Evolutionary conservation across 2,113 vertebrate species (phyloP).

Genomic region (Campylomormyrus tamandua): DNA sequence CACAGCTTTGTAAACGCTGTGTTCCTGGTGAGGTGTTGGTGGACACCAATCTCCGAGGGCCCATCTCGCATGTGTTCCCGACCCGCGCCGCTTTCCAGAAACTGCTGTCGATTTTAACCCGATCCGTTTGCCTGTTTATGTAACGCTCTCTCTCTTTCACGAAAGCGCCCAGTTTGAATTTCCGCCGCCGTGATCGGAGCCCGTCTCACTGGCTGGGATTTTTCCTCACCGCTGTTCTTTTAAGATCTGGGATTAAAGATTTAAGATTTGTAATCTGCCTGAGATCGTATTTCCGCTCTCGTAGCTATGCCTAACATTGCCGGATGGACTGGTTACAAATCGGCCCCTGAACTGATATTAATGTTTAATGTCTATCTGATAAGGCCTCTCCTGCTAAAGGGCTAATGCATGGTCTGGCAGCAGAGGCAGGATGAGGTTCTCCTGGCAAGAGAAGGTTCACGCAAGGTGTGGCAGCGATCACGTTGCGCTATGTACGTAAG

Average conservation of each 20-base stretch:
- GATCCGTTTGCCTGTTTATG: not conserved
- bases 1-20: too few relatives aligned
- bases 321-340: conserved; percentile 12
- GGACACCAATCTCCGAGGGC: not conserved
- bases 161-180: not conserved
- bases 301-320: not conserved
- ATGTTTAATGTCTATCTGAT: conserved; percentile 35
- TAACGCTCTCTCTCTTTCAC: not conserved
- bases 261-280: not conserved
- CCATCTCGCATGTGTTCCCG: not conserved
- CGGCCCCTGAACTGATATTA: conserved; percentile 9
- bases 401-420: not conserved
- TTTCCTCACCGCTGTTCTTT: not conserved
- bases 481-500: not conserved
- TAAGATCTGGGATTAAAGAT: not conserved
- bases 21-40: too few relatives aligned
- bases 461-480: not conserved
- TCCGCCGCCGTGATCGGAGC: not conserved
- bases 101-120: not conserved
- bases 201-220: not conserved
- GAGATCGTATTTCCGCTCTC: not conserved
- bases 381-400: not conserved
- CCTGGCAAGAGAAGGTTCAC: not conserved
- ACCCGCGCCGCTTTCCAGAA: not conserved
- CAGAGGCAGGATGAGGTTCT: not conserved